phyloP scores from a whole-genome alignment of 2,113 vertebrate genomes.

The Oenanthe oenanthe region DNA sequence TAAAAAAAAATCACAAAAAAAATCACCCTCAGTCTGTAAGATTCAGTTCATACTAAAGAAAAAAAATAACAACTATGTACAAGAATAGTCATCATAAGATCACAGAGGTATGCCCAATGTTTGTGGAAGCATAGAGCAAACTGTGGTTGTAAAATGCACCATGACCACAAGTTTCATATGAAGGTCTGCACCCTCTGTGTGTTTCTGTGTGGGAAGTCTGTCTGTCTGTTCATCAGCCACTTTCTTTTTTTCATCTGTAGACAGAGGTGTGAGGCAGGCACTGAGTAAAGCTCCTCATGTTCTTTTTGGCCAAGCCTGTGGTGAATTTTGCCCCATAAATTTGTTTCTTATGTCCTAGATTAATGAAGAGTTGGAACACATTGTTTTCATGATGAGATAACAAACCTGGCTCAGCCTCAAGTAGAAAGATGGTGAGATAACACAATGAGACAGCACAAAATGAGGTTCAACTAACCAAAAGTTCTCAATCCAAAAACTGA shows the following conservation, averaged over 20 bases:
- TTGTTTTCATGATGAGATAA: not conserved
- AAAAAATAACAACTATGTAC: not conserved
- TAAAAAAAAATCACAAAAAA: not conserved
- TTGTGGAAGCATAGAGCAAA: not conserved
- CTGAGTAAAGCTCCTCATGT: not conserved
- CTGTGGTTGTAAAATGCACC: not conserved
- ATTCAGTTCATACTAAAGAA: not conserved
- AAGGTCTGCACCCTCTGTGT: not conserved
- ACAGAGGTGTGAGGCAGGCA: not conserved
- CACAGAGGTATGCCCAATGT: not conserved
- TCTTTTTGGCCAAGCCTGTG: not conserved
- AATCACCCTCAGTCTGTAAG: not conserved
- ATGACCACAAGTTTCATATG: not conserved
- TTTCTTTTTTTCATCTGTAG: not conserved
- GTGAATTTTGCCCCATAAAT: not conserved
- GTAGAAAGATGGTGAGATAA: not conserved
- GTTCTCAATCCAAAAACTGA: not conserved
- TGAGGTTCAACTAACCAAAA: not conserved
- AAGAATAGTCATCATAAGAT: not conserved
- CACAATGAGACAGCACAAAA: not conserved
- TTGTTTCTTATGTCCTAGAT: not conserved
- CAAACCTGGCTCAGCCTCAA: not conserved
- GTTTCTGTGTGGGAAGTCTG: not conserved
- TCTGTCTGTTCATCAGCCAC: not conserved
- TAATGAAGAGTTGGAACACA: not conserved